Percentiles rank a stretch among this genome's conserved stretches.
These are phyloP conservation scores for Chelon labrosus DNA, from an alignment of 2,797 vertebrate species.

Conservation along the genomic window DNA sequence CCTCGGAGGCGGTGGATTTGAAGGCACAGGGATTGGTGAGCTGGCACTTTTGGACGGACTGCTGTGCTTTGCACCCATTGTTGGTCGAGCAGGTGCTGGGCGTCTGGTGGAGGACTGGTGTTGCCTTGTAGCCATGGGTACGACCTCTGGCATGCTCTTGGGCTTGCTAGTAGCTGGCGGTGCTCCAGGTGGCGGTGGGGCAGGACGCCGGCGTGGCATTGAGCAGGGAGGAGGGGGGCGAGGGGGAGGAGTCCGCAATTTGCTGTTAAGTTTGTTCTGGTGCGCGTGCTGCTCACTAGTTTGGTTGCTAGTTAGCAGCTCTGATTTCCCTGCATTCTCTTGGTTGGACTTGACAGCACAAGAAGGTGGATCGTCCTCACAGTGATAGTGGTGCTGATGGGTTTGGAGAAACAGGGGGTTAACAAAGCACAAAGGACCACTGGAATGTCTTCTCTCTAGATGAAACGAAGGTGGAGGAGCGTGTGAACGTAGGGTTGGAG, in stretches of 20 bases:
- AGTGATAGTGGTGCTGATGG: slow-evolving; percentile 77
- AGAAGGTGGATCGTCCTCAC: neutral
- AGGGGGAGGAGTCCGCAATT: slow-evolving; percentile 87
- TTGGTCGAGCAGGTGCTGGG: slow-evolving; percentile 74
- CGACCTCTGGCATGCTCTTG: slow-evolving; percentile 69
- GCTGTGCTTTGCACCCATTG: slow-evolving; percentile 80
- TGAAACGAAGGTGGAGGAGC: slow-evolving; percentile 76
- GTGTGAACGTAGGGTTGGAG: slow-evolving; percentile 87
- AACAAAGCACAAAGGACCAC: slow-evolving; percentile 93
- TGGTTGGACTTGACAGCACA: slow-evolving; percentile 8
- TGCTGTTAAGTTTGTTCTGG: slow-evolving; percentile 52
- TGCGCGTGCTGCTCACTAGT: neutral
- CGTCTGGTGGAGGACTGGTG: slow-evolving; percentile 66
- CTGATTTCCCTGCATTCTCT: slow-evolving; percentile 21
- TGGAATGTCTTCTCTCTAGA: slow-evolving; percentile 89
- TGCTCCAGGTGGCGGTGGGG: slow-evolving; percentile 63
- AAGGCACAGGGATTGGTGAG: slow-evolving; percentile 82
- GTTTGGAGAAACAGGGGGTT: slow-evolving; percentile 96
- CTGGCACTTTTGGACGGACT: slow-evolving; percentile 67
- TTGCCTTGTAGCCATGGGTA: slow-evolving; percentile 12
- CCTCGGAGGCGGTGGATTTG: slow-evolving; percentile 83
- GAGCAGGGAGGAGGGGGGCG: slow-evolving; percentile 91
- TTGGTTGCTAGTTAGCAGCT: neutral
- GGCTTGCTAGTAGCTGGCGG: slow-evolving; percentile 44
- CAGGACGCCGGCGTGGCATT: slow-evolving; percentile 64